A percentile compares a stretch with the other conserved stretches of the same genome.
Conservation (phyloP, 2,113 vertebrate genomes). For the Brachyistius frenatus region DNA sequence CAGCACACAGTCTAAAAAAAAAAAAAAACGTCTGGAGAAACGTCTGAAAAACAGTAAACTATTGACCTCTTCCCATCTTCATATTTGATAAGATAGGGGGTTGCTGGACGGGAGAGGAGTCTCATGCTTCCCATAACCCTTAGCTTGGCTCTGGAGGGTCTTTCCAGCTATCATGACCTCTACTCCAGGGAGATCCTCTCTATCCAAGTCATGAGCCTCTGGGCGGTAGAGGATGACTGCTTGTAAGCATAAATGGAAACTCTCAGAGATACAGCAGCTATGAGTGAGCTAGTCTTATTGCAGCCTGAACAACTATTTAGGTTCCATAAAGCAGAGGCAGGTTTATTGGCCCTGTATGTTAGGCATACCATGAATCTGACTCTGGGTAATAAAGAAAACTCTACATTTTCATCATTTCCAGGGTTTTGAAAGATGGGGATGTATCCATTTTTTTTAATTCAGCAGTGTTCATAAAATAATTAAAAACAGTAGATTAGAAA, state of each 20-base stretch:
- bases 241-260: conserved; percentile 23
- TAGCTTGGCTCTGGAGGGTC: conserved; percentile 40
- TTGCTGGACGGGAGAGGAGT: conserved; percentile 48
- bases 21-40: conserved; percentile 3
- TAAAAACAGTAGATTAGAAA: neutral
- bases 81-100: conserved; percentile 31
- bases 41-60: conserved; percentile 17
- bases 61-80: conserved; percentile 23
- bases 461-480: conserved; percentile 3
- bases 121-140: conserved; percentile 70
- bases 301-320: neutral
- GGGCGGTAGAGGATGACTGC: conserved; percentile 33
- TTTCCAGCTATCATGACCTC: conserved; percentile 59
- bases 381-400: neutral
- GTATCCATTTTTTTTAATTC: neutral
- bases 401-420: neutral
- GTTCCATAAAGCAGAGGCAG: conserved; percentile 13
- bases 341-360: neutral
- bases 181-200: conserved; percentile 43
- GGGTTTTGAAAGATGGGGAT: neutral
- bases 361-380: neutral
- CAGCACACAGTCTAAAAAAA: conserved; percentile 5
- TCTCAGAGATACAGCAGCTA: conserved; percentile 17
- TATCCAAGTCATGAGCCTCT: conserved; percentile 44
- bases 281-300: neutral